These are phyloP conservation scores for Tychaedon coryphoeus DNA, from an alignment of 2,113 vertebrate species.

Conservation along the genomic window DNA sequence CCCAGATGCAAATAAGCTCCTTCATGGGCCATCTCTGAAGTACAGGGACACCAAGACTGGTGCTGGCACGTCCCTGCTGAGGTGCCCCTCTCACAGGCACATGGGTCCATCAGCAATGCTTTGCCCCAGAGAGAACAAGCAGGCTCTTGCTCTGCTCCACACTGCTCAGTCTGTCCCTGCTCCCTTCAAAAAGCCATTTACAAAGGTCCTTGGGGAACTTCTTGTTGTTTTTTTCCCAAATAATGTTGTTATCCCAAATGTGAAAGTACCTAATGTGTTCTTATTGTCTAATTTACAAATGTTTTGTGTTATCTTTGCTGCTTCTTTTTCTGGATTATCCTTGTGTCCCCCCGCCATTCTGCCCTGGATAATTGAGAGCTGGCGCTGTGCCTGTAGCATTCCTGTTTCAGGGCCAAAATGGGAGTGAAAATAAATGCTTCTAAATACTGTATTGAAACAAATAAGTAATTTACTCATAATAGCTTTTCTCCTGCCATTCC, in stretches of 20 bases:
- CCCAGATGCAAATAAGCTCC: not conserved
- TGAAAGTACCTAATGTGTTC: not conserved
- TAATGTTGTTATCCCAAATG: not conserved
- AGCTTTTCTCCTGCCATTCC: not conserved
- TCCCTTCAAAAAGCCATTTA: not conserved
- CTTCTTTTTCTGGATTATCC: constrained; percentile 11
- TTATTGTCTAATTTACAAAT: not conserved
- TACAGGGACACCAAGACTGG: not conserved
- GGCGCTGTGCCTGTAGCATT: not conserved
- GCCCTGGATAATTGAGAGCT: constrained; percentile 23
- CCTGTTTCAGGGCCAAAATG: constrained; percentile 37
- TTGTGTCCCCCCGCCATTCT: not conserved
- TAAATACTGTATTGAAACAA: constrained; percentile 9
- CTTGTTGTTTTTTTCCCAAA: not conserved
- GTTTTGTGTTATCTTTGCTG: not conserved
- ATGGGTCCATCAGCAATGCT: rapidly evolving
- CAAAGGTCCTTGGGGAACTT: not conserved
- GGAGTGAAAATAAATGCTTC: constrained; percentile 45
- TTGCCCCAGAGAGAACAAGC: not conserved
- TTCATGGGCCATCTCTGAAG: not conserved
- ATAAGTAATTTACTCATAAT: constrained; percentile 14
- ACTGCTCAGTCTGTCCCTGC: not conserved
- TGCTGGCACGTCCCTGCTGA: not conserved
- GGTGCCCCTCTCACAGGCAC: not conserved
- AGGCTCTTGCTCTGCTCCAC: not conserved